Conservation (phyloP, 2,888 invertebrate species). For the Pseudococcus jackbeardsleyi region DNA sequence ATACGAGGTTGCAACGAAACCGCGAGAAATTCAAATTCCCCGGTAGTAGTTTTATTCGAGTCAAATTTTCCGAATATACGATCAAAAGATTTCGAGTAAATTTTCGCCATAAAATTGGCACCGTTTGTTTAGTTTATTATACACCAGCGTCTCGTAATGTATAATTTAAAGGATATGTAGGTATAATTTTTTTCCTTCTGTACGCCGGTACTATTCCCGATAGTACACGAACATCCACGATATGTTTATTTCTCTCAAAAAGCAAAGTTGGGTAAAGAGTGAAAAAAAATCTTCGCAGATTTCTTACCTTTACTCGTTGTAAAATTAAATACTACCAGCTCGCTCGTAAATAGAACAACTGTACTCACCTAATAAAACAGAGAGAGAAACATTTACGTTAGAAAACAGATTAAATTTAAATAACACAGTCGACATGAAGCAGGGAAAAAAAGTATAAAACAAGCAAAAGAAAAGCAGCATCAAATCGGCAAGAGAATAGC, state of each 20-base stretch:
- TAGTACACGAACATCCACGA: background rate
- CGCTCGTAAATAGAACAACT: background rate
- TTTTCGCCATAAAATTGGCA: conserved; percentile 20
- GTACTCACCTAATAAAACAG: background rate
- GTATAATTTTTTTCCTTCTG: background rate
- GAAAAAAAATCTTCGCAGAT: background rate
- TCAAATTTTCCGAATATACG: conserved; percentile 23
- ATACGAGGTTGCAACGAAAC: background rate
- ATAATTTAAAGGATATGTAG: conserved; percentile 27
- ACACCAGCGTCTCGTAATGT: conserved; percentile 14
- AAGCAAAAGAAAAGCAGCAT: background rate
- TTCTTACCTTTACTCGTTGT: background rate
- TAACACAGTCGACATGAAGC: background rate
- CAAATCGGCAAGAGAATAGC: conserved; percentile 21
- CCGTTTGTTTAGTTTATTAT: conserved; percentile 16
- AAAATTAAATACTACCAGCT: conserved; percentile 25
- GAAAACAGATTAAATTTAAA: conserved; percentile 37
- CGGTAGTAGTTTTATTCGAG: background rate
- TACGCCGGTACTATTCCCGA: background rate
- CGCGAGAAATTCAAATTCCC: background rate
- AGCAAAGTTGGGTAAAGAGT: background rate
- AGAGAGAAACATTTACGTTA: conserved; percentile 9
- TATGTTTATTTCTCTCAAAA: conserved; percentile 6
- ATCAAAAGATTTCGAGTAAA: conserved; percentile 28
- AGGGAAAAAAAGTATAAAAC: background rate